phyloP scores from a whole-genome alignment of 2,888 invertebrate genomes.

The Deroplatys truncata region DNA sequence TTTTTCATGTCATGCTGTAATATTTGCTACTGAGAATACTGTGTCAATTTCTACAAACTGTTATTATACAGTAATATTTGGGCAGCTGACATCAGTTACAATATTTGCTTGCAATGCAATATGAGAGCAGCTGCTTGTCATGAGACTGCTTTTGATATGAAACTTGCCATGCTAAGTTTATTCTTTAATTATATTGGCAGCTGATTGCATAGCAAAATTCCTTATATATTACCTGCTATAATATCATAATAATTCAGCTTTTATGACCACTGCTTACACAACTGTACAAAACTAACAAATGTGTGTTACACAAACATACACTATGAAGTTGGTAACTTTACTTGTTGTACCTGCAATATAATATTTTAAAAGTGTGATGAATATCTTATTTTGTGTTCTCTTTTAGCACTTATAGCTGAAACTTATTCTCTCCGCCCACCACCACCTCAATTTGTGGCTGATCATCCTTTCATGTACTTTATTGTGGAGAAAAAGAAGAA shows the following conservation, averaged over 20 bases:
- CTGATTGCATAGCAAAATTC: background rate
- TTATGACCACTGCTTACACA: background rate
- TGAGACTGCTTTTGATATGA: too few relatives aligned
- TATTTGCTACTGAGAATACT: background rate
- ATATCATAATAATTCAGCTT: background rate
- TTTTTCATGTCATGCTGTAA: too few relatives aligned
- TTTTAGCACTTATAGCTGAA: constrained; percentile 1
- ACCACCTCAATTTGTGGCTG: constrained; percentile 5
- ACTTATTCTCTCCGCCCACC: background rate
- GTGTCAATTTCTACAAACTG: background rate
- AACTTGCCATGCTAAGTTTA: too few relatives aligned
- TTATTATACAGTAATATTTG: background rate
- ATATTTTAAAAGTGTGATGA: too few relatives aligned
- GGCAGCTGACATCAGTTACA: background rate
- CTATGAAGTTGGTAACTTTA: background rate
- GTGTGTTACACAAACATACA: background rate
- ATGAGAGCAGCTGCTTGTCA: too few relatives aligned
- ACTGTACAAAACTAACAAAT: background rate
- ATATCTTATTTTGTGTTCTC: too few relatives aligned
- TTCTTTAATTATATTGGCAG: background rate
- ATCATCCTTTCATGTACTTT: constrained; percentile 17
- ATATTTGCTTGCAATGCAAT: too few relatives aligned
- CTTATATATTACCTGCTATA: background rate
- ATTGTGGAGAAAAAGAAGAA: background rate
- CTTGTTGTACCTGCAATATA: too few relatives aligned